Evolutionary conservation across 2,888 invertebrate species (phyloP), one percentile per base, ranked within the genome.

Genomic region (Brachynemurus nebulosus): DNA sequence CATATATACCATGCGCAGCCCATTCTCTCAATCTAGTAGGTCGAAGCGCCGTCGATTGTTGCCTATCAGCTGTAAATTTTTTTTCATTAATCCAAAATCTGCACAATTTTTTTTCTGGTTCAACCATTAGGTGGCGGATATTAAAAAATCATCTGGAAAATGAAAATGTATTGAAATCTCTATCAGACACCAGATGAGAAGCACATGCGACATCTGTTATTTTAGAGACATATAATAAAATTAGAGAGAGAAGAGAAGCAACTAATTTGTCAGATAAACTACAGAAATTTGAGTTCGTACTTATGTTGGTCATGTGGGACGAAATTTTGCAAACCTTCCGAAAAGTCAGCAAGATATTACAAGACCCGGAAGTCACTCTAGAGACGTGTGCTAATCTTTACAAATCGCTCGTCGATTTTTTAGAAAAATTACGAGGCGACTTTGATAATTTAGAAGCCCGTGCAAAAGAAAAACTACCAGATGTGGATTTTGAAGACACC

Each of bases 131-230:
- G 34, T 54, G 53, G 53, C 35, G 50, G 45, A 42, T 35, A 35
- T 45, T 50, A 52, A 51, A 41, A 48, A 48, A 2, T 44, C 43
- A 51, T 42, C 47, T 52, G 25, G 42, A 45, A n/a, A 33, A 46
- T 21, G 47, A 45, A 6, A 52, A 52, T 52, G 52, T 50, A 6
- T 45, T 55, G 9, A 55, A 55, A 46, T 54, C 50, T 51, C 53
- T 56, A 27, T 54, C 51, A 39, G 49, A 52, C 17, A 59, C 52
- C 44, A 55, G 55, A 53, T 59, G 55, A 55, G 55, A 54, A 50
- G 55, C 56, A 48, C 52, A 52, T 54, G 54, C 48, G 48, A 46
- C 53, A 43, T 54, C 52, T 45, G 16, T 17, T 48, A 43, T 44
- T 30, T 12, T 40, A 17, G 40, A 30, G n/a, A 40, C 39, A 30